phyloP scores from a whole-genome alignment of 2,113 vertebrate genomes.

The Coracopsis vasa region DNA sequence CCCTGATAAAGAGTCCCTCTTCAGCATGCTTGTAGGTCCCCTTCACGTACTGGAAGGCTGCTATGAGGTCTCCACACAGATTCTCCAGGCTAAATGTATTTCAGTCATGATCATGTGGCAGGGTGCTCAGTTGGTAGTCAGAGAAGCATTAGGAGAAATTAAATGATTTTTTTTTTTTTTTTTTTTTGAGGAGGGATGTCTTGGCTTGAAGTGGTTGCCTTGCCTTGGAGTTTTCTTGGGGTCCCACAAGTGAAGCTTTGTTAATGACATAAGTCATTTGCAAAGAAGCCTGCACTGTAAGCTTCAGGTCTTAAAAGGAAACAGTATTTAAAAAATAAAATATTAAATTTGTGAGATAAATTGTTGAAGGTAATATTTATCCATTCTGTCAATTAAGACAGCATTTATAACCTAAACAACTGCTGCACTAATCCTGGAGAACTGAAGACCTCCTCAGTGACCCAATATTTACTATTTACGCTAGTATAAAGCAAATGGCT shows the following conservation, averaged over 20 bases:
- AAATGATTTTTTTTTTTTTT: not conserved
- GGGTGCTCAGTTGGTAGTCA: not conserved
- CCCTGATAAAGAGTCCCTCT: not conserved
- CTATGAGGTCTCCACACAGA: not conserved
- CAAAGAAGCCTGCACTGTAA: not conserved
- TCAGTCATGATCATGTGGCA: not conserved
- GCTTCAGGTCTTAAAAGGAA: not conserved
- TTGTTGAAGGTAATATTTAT: not conserved
- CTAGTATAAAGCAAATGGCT: not conserved
- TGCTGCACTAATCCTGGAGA: not conserved
- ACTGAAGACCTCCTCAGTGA: not conserved
- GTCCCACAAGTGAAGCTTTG: not conserved
- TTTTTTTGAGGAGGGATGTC: not conserved
- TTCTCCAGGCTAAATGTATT: not conserved
- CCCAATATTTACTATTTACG: not conserved
- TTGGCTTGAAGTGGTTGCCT: not conserved
- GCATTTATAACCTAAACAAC: not conserved
- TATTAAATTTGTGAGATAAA: not conserved
- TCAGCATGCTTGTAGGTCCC: not conserved
- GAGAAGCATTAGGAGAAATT: not conserved
- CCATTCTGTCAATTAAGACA: not conserved
- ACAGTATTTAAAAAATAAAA: not conserved
- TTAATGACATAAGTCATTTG: not conserved
- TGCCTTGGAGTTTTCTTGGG: not conserved
- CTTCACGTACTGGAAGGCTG: not conserved